These are phyloP conservation scores for Leptinotarsa peninsularis DNA, from an alignment of 2,888 invertebrate species.

Conservation along the genomic window DNA sequence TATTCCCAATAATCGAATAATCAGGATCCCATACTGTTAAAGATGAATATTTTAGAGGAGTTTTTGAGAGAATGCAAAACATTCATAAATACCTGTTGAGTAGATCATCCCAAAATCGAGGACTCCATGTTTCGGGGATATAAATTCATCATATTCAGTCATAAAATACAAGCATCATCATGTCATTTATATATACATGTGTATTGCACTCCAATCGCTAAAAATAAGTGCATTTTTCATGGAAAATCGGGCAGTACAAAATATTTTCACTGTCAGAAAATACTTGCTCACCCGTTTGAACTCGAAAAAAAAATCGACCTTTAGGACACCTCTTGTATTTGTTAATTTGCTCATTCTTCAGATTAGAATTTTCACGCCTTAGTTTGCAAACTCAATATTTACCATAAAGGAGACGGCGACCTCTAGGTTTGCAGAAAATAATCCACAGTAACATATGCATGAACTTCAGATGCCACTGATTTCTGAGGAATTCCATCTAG, in stretches of 20 bases:
- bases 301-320: neutral
- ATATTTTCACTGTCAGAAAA: neutral
- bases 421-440: neutral
- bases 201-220: slow-evolving; percentile 32
- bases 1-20: no score
- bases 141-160: slow-evolving; percentile 12
- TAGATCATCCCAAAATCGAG: slow-evolving; percentile 20
- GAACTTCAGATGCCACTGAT: neutral
- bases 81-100: slow-evolving; percentile 38
- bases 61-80: slow-evolving; percentile 29
- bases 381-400: neutral
- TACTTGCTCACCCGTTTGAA: neutral
- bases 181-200: neutral
- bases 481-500: no score
- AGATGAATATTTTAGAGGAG: no score
- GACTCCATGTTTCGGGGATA: slow-evolving; percentile 11
- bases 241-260: slow-evolving; percentile 19
- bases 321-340: neutral
- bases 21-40: no score
- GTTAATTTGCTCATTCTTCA: neutral
- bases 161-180: slow-evolving; percentile 3
- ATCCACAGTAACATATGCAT: slow-evolving; percentile 2
- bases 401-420: neutral
- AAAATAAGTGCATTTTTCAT: slow-evolving; percentile 38
- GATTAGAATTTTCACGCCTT: neutral